Evolutionary conservation across 2,888 invertebrate species (phyloP), one percentile per base, ranked within the genome.

Genomic region (Melangyna quadrimaculata): DNA sequence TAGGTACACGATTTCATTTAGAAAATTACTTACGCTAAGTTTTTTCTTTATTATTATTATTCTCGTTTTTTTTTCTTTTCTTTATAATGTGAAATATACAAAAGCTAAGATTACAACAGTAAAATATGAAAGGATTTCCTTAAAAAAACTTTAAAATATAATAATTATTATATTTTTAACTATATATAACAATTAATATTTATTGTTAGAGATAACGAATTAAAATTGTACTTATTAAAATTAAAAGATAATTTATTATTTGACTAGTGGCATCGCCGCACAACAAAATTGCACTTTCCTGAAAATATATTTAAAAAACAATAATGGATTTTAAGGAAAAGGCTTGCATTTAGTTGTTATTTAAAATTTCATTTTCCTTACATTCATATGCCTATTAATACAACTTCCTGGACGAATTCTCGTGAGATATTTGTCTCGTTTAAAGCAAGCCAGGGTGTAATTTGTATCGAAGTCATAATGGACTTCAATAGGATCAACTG

Each of bases 331-430:
- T 14, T 19, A 22, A 22, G 45, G 32, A 48, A 32, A 67, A 32
- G 1, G 6, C 1, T 24, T 29, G 24, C 7, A n/a, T 12, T 12
- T 8, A 5, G 1, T 43, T 10, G 2, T 12, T 19, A 12, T 53
- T 32, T 12, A 1, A 37, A 7, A 12, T 0, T 5, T 17, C 17
- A 43, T 3, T 9, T 45, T 32, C 19, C 94, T 94, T 92, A 96
- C 97, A 90, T 96, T 95, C 24, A 94, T 94, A 91, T 96, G 96
- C 88, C 94, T 94, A 87, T 95, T 95, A 87, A 97, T 96, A 90
- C 97, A 97, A 70, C 95, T 96, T 86, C 93, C 93, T 17, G 96
- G 96, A 88, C 95, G 94, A 88, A 94, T 93, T 82, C 96, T 93
- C 59, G 94, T 94, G 86, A 95, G 92, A 48, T 94, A 94, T 88